phyloP scores from a whole-genome alignment of 1,140 invertebrate genomes.

The Colletes gigas region DNA sequence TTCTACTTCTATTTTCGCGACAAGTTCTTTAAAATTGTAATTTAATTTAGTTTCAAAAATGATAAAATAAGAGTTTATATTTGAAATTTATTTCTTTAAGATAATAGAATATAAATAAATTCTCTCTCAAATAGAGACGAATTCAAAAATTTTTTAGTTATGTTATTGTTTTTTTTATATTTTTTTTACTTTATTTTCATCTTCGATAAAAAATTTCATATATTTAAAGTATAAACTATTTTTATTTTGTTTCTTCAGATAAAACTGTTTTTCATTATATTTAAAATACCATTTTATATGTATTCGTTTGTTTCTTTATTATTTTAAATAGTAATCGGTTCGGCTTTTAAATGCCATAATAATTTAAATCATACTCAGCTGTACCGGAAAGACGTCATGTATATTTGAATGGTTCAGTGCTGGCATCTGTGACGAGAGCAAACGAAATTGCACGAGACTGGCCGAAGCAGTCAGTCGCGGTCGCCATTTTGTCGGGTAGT shows the following conservation, averaged over 20 bases:
- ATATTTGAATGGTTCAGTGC: constrained; percentile 28
- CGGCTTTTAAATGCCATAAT: constrained; percentile 16
- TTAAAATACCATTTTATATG: not conserved
- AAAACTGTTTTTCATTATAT: not conserved
- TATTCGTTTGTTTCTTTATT: not conserved
- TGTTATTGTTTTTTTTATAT: no score
- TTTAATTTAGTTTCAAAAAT: no score
- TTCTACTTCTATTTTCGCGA: no score
- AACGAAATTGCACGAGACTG: constrained; percentile 58
- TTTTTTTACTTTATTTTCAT: no score
- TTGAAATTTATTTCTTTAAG: no score
- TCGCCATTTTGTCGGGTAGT: constrained; percentile 75
- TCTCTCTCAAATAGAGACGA: no score
- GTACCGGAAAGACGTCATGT: constrained; percentile 54
- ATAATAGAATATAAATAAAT: no score
- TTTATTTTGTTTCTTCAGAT: not conserved
- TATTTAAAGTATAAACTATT: not conserved
- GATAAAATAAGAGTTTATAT: no score
- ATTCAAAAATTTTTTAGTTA: no score
- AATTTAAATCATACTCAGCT: constrained; percentile 22
- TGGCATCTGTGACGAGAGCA: constrained; percentile 36
- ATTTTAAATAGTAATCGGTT: not conserved
- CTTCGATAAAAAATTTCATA: not conserved
- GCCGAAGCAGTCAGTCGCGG: constrained; percentile 65
- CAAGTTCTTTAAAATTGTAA: no score